Evolutionary conservation across 1,140 invertebrate genomes (phyloP).

Genomic region (Drosophila simulans): DNA sequence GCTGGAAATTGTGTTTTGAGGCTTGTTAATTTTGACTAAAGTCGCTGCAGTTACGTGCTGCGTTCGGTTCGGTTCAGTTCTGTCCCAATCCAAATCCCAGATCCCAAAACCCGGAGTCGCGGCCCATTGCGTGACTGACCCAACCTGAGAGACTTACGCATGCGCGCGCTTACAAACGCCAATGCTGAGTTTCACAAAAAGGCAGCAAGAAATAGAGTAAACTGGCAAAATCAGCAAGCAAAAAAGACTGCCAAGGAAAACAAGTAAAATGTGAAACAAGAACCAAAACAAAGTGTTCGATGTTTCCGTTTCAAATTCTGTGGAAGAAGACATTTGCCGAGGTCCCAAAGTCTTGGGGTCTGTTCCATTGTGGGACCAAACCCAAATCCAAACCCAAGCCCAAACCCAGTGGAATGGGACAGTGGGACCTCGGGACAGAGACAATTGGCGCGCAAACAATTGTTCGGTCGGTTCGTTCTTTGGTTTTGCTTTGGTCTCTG

Average conservation of each 20-base stretch:
- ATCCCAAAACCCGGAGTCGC: conserved; percentile 35
- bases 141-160: conserved; percentile 72
- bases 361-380: conserved; percentile 36
- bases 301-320: conserved; percentile 83
- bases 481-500: conserved; percentile 42
- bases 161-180: conserved; percentile 81
- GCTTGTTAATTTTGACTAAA: conserved; percentile 82
- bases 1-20: conserved; percentile 81
- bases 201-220: conserved; percentile 4
- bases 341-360: conserved; percentile 33
- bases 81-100: conserved; percentile 26
- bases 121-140: conserved; percentile 70
- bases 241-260: conserved; percentile 31
- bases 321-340: conserved; percentile 80
- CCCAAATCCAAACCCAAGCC: background rate
- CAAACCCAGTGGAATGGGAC: conserved; percentile 21
- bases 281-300: conserved; percentile 82
- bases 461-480: conserved; percentile 69
- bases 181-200: conserved; percentile 44
- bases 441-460: conserved; percentile 75
- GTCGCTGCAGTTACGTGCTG: conserved; percentile 64
- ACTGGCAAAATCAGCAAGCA: conserved; percentile 17
- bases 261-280: conserved; percentile 78
- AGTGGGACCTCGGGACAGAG: conserved; percentile 58
- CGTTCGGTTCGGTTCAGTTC: conserved; percentile 17